These are phyloP conservation scores for Upupa epops DNA, from an alignment of 2,113 vertebrate genomes.

Conservation along the genomic window DNA sequence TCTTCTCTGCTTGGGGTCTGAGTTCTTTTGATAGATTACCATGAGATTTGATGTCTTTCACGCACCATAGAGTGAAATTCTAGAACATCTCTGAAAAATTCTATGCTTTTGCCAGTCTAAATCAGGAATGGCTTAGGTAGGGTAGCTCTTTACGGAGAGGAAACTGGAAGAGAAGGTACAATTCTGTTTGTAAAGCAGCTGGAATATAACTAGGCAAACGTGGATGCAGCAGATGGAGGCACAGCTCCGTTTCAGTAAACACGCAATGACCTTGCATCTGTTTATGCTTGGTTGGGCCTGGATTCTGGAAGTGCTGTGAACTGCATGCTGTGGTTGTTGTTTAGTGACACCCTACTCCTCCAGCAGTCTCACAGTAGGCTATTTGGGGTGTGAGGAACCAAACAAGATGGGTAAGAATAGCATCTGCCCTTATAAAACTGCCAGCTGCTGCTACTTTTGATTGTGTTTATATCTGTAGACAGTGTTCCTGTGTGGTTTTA, in stretches of 20 bases:
- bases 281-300: neutral
- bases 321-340: slow-evolving; percentile 24
- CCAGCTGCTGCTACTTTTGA: slow-evolving; percentile 45
- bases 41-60: neutral
- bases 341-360: slow-evolving; percentile 38
- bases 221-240: neutral
- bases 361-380: slow-evolving; percentile 17
- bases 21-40: neutral
- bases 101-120: neutral
- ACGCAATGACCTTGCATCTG: neutral
- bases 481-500: neutral
- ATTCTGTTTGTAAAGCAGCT: neutral
- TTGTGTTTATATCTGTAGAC: slow-evolving; percentile 30
- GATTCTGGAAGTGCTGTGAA: slow-evolving; percentile 16
- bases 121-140: neutral
- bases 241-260: neutral
- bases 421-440: slow-evolving; percentile 53
- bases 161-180: neutral
- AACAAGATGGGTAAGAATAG: slow-evolving; percentile 64
- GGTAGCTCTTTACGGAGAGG: neutral
- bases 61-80: neutral
- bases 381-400: slow-evolving; percentile 44
- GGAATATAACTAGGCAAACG: neutral
- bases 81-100: neutral
- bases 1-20: neutral